A percentile compares a stretch with the other conserved stretches of the same genome.
Evolutionary conservation across 2,888 invertebrate species (phyloP).

Genomic region (Hirtodrosophila cameraria): DNA sequence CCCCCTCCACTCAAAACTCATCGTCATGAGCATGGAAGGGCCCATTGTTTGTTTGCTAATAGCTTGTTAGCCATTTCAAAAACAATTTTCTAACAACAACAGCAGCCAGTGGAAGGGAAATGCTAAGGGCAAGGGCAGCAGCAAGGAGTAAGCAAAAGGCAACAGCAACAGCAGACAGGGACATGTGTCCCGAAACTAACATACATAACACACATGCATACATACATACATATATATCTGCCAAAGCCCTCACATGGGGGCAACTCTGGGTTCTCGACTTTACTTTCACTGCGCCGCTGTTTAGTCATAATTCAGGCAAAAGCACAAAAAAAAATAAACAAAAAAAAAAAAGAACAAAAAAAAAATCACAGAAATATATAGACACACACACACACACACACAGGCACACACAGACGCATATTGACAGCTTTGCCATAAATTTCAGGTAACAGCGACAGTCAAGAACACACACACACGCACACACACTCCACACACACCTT

Average conservation of each 20-base stretch:
- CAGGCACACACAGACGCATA: constrained; percentile 28
- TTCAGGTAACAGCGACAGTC: constrained; percentile 57
- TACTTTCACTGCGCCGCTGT: constrained; percentile 23
- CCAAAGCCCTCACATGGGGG: constrained; percentile 3
- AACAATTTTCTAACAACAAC: constrained; percentile 65
- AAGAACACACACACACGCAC: constrained; percentile 18
- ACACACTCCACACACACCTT: neutral
- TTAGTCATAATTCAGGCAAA: constrained; percentile 61
- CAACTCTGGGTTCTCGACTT: constrained; percentile 7
- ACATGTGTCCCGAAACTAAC: constrained; percentile 52
- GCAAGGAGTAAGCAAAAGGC: constrained; percentile 21
- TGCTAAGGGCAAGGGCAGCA: constrained; percentile 31
- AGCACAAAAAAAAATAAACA: constrained; percentile 16
- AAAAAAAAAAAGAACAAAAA: neutral
- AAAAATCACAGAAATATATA: constrained; percentile 19
- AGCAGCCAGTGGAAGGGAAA: constrained; percentile 5
- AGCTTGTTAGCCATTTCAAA: constrained; percentile 78
- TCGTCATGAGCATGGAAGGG: constrained; percentile 53
- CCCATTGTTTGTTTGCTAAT: constrained; percentile 75
- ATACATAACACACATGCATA: too few relatives aligned
- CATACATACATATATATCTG: too few relatives aligned
- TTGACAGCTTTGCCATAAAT: constrained; percentile 71
- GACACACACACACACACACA: constrained; percentile 21
- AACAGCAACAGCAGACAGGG: constrained; percentile 35
- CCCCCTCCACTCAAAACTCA: constrained; percentile 28